Evolutionary conservation across 2,888 invertebrate genomes (phyloP).

Genomic region (Thalpophila matura): DNA sequence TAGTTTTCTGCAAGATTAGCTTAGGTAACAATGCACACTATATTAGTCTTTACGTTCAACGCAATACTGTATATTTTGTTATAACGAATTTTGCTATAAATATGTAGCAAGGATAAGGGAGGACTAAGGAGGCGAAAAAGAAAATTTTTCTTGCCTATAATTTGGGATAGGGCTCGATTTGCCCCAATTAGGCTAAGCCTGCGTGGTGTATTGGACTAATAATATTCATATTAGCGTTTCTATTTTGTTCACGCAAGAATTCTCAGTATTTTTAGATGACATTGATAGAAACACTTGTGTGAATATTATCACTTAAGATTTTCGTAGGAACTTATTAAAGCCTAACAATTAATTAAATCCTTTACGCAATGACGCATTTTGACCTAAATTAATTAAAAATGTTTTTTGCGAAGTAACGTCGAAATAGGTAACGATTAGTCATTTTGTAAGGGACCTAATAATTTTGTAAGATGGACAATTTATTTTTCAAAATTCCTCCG

Average conservation of each 20-base stretch:
- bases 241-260: neutral
- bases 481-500: conserved; percentile 51
- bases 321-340: conserved; percentile 10
- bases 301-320: conserved; percentile 21
- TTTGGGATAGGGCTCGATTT: conserved; percentile 30
- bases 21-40: conserved; percentile 13
- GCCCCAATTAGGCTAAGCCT: conserved; percentile 29
- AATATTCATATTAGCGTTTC: conserved; percentile 9
- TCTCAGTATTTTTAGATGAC: too few relatives aligned
- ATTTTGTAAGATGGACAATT: conserved; percentile 2
- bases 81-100: conserved; percentile 9
- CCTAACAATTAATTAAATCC: neutral
- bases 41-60: conserved; percentile 26
- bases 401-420: too few relatives aligned
- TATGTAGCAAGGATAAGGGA: conserved; percentile 13
- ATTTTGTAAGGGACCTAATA: conserved; percentile 9
- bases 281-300: neutral
- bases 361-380: conserved; percentile 18
- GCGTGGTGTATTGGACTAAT: conserved; percentile 10
- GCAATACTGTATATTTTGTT: conserved; percentile 39
- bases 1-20: conserved; percentile 30
- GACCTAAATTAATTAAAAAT: too few relatives aligned
- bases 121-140: conserved; percentile 11
- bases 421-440: neutral
- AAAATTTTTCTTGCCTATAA: conserved; percentile 39